These are phyloP conservation scores for Chironomus striatipennis DNA, from an alignment of 1,140 invertebrate genomes.

Conservation along the genomic window DNA sequence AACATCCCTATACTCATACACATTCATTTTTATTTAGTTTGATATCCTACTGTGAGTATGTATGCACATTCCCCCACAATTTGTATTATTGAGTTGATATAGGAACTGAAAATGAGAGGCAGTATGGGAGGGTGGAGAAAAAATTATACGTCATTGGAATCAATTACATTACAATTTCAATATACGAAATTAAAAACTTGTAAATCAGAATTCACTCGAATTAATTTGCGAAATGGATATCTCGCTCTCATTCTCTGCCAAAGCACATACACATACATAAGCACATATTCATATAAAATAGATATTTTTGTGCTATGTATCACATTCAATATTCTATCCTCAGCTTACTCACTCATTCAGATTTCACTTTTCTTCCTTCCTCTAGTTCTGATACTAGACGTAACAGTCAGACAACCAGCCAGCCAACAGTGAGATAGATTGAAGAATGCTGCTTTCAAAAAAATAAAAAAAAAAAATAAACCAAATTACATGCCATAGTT, in stretches of 20 bases:
- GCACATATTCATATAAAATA: background rate
- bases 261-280: background rate
- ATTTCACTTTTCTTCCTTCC: background rate
- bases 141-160: background rate
- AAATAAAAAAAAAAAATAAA: background rate
- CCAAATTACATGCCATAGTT: slow-evolving; percentile 18
- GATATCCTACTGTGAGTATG: background rate
- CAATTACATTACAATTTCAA: slow-evolving; percentile 15
- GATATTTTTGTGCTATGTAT: background rate
- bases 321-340: slow-evolving; percentile 20
- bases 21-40: background rate
- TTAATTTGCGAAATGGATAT: slow-evolving; percentile 23
- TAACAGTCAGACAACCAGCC: background rate
- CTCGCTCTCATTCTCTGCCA: background rate
- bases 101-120: too few relatives aligned
- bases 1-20: background rate
- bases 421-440: background rate
- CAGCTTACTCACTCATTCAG: background rate
- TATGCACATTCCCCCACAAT: background rate
- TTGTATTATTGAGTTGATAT: too few relatives aligned
- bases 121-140: too few relatives aligned
- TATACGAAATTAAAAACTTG: slow-evolving; percentile 21
- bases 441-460: background rate
- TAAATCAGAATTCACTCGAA: slow-evolving; percentile 21
- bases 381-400: background rate